Evolutionary conservation across 1,140 invertebrate genomes (phyloP), one percentile per base, ranked within the genome.

Genomic region (Battus philenor): DNA sequence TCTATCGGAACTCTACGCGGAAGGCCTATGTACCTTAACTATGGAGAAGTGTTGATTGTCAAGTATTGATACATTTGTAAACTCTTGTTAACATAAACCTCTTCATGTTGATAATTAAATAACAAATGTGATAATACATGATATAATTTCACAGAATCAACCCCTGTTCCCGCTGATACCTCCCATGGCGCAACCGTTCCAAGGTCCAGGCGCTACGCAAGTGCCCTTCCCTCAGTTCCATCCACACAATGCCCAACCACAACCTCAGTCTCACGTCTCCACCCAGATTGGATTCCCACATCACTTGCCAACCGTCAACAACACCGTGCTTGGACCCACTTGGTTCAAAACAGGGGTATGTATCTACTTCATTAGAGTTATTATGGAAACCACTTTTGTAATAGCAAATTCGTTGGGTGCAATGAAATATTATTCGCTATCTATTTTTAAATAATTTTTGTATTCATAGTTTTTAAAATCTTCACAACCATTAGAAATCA

Each of bases 221-320:
- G 49, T 59, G 0, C 66, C 68, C 1, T 62, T 60, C 50, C 68
- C 68, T 1, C 59, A 61, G 33, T 63, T 63, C 53, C n/a, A n/a
- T n/a, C n/a, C n/a, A n/a, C n/a, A n/a, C n/a, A n/a, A n/a, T n/a
- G n/a, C n/a, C n/a, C 47, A 54, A 6, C 0, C 33, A 4, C 54
- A 63, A 24, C 53, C 52, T 7, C 20, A 22, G 20, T 22, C 20
- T 22, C 7, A 3, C 20, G 3, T 4, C 20, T 22, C 20, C 7
- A 7, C 20, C 7, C 20, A 22, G 20, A n/a, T n/a, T n/a, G n/a
- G 18, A 15, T 61, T 68, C 46, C 60, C 60, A 2, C 50, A 59
- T 44, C 53, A 60, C 18, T 30, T 56, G 48, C 60, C 59, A 4
- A 57, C 17, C 16, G 54, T 64, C 4, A 44, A 27, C 8, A 45